Percentiles rank a stretch among this genome's conserved stretches.
Conservation (phyloP, 2,888 invertebrate species). For the Tricholauxania praeusta region DNA sequence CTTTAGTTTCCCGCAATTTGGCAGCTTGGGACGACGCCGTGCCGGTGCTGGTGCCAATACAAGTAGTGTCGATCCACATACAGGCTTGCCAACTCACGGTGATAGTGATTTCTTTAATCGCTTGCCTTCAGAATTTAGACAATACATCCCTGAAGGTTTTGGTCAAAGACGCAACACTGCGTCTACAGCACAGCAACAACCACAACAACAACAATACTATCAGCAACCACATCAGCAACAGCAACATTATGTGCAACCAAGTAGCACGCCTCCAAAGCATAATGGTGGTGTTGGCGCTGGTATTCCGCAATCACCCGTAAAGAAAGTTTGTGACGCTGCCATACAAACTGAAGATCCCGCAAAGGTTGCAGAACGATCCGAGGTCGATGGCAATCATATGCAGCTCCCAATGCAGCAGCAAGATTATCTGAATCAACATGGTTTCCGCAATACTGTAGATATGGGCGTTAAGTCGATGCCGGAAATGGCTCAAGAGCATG, state of each 20-base stretch:
- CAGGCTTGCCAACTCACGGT: constrained; percentile 43
- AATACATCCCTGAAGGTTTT: constrained; percentile 66
- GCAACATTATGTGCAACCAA: constrained; percentile 49
- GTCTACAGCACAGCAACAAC: constrained; percentile 40
- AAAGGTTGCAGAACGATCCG: constrained; percentile 42
- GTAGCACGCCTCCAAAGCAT: constrained; percentile 45
- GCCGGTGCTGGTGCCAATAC: constrained; percentile 48
- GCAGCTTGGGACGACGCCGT: constrained; percentile 62
- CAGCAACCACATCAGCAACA: constrained; percentile 43
- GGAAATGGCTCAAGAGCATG: constrained; percentile 69
- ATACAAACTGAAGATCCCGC: constrained; percentile 66
- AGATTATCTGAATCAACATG: constrained; percentile 73
- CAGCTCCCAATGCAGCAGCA: constrained; percentile 51
- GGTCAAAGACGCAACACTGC: constrained; percentile 54
- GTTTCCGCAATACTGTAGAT: constrained; percentile 82
- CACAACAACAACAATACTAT: constrained; percentile 40
- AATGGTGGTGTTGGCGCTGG: constrained; percentile 17
- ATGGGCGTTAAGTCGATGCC: constrained; percentile 76
- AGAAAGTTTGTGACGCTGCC: constrained; percentile 66
- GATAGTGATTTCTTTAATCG: constrained; percentile 65
- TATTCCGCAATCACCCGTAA: constrained; percentile 56
- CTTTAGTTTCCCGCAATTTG: constrained; percentile 66
- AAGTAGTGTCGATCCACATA: constrained; percentile 43
- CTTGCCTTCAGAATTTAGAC: constrained; percentile 67
- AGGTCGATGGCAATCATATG: constrained; percentile 57